Evolutionary conservation across 2,113 vertebrate genomes (phyloP).

Genomic region (Silurus asotus): DNA sequence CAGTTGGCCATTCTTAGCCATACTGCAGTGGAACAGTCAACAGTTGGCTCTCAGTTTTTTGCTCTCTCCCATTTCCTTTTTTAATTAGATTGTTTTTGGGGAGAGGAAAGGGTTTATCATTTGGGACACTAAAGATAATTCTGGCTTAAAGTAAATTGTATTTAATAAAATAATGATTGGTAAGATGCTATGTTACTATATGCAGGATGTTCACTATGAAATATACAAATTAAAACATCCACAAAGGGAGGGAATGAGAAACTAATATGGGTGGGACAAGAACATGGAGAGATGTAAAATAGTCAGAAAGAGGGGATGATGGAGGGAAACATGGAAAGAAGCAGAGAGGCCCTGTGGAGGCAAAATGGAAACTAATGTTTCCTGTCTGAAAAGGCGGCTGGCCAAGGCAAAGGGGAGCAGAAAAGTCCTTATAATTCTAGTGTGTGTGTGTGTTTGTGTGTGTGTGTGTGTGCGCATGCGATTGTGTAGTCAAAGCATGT

Average conservation of each 20-base stretch:
- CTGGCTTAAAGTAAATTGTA: not conserved
- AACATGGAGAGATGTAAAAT: conserved; percentile 34
- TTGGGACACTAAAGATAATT: not conserved
- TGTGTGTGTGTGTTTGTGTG: conserved; percentile 58
- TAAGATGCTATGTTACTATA: not conserved
- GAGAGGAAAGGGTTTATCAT: not conserved
- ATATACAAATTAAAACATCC: conserved; percentile 32
- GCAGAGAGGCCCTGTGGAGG: conserved; percentile 57
- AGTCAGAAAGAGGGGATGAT: conserved; percentile 33
- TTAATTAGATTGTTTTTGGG: not conserved
- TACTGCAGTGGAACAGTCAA: conserved; percentile 17
- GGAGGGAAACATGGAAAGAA: conserved; percentile 44
- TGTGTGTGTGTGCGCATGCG: conserved; percentile 52
- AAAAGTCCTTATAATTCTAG: conserved; percentile 62
- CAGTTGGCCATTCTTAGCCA: conserved; percentile 30
- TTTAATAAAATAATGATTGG: not conserved
- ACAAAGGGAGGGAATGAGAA: conserved; percentile 40
- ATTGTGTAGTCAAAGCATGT: conserved; percentile 25
- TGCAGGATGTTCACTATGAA: conserved; percentile 4
- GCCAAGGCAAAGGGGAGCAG: conserved; percentile 56
- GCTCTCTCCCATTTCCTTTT: not conserved
- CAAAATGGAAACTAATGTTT: conserved; percentile 77
- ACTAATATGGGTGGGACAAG: conserved; percentile 32
- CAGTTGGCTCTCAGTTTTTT: conserved; percentile 11
- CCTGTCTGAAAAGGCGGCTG: conserved; percentile 72